Percentiles rank a stretch among this genome's conserved stretches.
These are phyloP conservation scores for Drosophila kanekoi DNA, from an alignment of 2,888 invertebrate species.

Conservation along the genomic window DNA sequence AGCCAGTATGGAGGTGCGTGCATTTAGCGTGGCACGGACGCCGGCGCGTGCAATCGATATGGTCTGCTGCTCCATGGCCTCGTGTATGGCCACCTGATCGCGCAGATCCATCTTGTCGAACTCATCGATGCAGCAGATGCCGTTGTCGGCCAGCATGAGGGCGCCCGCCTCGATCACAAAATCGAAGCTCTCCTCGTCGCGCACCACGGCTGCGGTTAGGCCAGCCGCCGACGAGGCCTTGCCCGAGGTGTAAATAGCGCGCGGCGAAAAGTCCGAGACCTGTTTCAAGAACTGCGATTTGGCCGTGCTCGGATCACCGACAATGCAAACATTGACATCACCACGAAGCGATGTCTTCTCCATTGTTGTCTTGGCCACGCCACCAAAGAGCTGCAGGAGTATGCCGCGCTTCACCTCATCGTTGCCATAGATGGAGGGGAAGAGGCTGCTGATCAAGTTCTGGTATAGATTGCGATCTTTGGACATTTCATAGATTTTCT, in stretches of 20 bases:
- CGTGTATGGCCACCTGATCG: constrained; percentile 99
- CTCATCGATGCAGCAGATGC: constrained; percentile 99
- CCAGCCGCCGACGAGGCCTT: constrained; percentile 99
- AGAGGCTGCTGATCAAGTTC: constrained; percentile 95
- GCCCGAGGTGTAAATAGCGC: constrained; percentile 99
- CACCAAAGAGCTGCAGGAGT: constrained; percentile 97
- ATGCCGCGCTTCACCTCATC: constrained; percentile 98
- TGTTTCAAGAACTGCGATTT: constrained; percentile 98
- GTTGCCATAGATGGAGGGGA: constrained; percentile 98
- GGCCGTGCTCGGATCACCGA: constrained; percentile 99
- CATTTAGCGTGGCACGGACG: constrained; percentile 98
- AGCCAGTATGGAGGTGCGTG: constrained; percentile 98
- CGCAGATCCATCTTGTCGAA: constrained; percentile 99
- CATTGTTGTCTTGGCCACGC: constrained; percentile 96
- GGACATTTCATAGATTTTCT: constrained; percentile 98
- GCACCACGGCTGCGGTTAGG: constrained; percentile 98
- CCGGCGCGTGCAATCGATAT: constrained; percentile 99
- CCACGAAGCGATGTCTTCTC: constrained; percentile 97
- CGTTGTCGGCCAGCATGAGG: constrained; percentile 99
- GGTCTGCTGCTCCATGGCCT: constrained; percentile 99
- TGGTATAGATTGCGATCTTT: constrained; percentile 95
- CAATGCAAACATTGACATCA: constrained; percentile 98
- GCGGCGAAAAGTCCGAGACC: constrained; percentile 96
- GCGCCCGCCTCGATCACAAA: constrained; percentile 99
- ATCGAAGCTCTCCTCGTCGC: constrained; percentile 98